Evolutionary conservation across 53 echinoderm and acorn worm species (phyloP), one percentile per base, ranked within the genome.

Genomic region (Mesocentrotus franciscanus): DNA sequence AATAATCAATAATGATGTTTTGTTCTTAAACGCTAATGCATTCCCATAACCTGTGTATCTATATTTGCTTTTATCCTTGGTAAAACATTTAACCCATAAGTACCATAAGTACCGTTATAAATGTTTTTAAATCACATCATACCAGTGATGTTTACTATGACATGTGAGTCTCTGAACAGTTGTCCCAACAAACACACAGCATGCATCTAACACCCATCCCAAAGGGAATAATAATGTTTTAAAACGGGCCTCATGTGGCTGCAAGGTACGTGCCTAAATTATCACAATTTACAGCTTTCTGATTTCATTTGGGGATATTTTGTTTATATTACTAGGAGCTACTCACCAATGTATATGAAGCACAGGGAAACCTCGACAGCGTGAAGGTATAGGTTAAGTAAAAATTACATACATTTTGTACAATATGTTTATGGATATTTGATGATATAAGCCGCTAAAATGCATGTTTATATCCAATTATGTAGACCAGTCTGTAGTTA

Each of bases 111-210:
- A 75, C 84, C 49, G 84, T 13, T 81, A 27, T 75, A 87, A 57
- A 87, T 87, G 57, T 87, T 75, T 42, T 27, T 56, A 87, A 33
- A 87, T 27, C 57, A 87, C 87, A n/a, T 87, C n/a, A 87, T 27
- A 57, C 3, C 58, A 20, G 13, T 57, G n/a, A 12, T 87, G 87
- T 87, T 87, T 87, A 87, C 57, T 59, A 87, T 87, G 87, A 87
- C 87, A 59, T 58, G 27, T 87, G 87, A 87, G 87, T 87, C n/a
- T 42, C 12, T 58, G 87, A 87, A 58, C 87, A 87, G 87, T 87
- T 87, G 87, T 87, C 26, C 87, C 57, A 87, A 87, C 87, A 87
- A 13, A 87, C 87, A 87, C 56, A 87, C 87, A 87, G 87, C 87
- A 57, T 87, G 87, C 2, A 27, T 10, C 56, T 59, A 58, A 87